Base-by-base conservation (phyloP, 92 coral and sea anemone species). In the Plumapathes pennacea region DNA sequence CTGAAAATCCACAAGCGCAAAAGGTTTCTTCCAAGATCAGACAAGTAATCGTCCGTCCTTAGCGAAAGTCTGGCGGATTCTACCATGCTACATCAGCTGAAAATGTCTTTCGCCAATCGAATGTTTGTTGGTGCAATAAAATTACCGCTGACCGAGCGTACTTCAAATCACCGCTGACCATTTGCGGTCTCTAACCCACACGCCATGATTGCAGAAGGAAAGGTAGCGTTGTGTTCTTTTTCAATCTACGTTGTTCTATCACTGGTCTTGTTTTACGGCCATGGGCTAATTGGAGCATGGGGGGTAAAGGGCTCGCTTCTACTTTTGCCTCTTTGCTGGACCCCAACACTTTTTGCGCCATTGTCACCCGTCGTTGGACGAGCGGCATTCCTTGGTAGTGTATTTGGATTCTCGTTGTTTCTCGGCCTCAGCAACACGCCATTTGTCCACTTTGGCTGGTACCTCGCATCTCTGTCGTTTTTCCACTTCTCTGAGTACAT, bases 401-500 rank as follows among this genome's bases (percentile, higher is more conserved):
- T 70, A 10, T 92, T 88, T 62, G 94, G 89, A 23, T 53, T 57
- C 51, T 84, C 90, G 6, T 24, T 81, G 20, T 50, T 84, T 28
- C 54, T 84, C 36, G 85, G 84, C 45, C 32, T 80, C 42, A 60
- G 69, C 23, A 62, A 58, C 19, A 50, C 82, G 25, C 45, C 38
- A 14, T 87, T 64, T 61, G 72, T 63, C 31, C 78, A 72, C 61
- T 76, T 88, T 60, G 98, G 96, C 43, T 92, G 98, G 96, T 92
- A 92, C 39, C 48, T 88, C 50, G 76, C 81, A 4, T 79, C 88
- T 3, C 62, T 92, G 18, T 81, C 98, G 11, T 80, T 92, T 60
- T 92, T 92, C 53, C 98, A 92, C 57, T 55, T 85, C 51, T 88
- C 96, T 25, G 98, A 92, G 46, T 92, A 80, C 72, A 67, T 92